phyloP scores from a whole-genome alignment of 1,140 invertebrate genomes.

The Trypoxylus dichotomus region DNA sequence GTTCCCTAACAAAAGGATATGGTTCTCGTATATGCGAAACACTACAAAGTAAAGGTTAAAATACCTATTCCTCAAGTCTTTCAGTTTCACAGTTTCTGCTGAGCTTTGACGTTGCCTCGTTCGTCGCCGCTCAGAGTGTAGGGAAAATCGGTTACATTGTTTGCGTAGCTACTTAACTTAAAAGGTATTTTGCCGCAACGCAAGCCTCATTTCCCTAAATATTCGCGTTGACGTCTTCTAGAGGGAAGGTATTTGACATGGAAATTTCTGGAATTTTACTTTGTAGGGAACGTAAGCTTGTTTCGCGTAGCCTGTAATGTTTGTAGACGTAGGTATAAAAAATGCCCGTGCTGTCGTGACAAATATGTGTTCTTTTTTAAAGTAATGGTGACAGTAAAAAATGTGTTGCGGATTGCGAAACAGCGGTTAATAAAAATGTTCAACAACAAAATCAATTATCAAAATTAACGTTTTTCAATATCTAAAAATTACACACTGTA shows the following conservation, averaged over 20 bases:
- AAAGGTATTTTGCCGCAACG: background rate
- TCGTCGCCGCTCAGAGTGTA: background rate
- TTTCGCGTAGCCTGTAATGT: background rate
- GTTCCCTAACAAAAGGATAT: too few relatives aligned
- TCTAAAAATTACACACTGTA: too few relatives aligned
- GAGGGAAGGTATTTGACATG: background rate
- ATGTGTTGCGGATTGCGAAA: too few relatives aligned
- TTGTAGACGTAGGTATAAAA: too few relatives aligned
- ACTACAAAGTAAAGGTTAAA: background rate
- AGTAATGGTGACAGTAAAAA: too few relatives aligned
- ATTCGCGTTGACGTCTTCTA: background rate
- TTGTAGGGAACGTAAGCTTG: background rate
- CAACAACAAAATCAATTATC: too few relatives aligned
- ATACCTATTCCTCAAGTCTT: background rate
- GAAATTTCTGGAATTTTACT: background rate
- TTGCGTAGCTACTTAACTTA: background rate
- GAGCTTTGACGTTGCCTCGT: background rate
- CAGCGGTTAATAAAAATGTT: too few relatives aligned
- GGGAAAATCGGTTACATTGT: background rate
- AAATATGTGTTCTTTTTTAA: too few relatives aligned
- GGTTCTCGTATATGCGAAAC: too few relatives aligned
- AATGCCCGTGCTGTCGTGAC: too few relatives aligned
- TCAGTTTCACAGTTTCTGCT: background rate
- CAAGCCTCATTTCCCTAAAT: background rate
- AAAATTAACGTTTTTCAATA: too few relatives aligned